A percentile compares a stretch with the other conserved stretches of the same genome.
These are phyloP conservation scores for Mola mola DNA, from an alignment of 2,113 vertebrate species.

Conservation along the genomic window DNA sequence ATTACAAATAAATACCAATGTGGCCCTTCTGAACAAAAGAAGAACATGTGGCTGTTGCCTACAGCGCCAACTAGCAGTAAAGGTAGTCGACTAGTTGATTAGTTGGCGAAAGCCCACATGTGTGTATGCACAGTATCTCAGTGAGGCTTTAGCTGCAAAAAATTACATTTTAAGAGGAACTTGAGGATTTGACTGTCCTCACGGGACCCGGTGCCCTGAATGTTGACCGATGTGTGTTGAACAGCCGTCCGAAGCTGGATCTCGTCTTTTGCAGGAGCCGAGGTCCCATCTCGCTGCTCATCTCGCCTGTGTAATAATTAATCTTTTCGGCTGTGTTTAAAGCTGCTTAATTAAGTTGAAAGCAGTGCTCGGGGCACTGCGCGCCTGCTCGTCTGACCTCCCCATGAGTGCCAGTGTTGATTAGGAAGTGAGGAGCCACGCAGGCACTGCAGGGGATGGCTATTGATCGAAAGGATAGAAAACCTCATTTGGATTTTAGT, in stretches of 20 bases:
- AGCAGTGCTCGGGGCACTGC: constrained; percentile 74
- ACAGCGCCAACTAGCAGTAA: too few relatives aligned
- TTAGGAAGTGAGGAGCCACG: constrained; percentile 77
- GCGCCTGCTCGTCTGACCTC: constrained; percentile 76
- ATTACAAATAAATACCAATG: too few relatives aligned
- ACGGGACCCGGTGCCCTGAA: constrained; percentile 21
- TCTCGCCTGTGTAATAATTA: constrained; percentile 79
- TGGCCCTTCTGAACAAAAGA: too few relatives aligned
- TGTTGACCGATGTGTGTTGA: constrained; percentile 55
- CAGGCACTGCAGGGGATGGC: constrained; percentile 70
- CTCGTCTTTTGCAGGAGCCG: constrained; percentile 29
- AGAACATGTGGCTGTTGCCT: too few relatives aligned
- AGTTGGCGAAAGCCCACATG: too few relatives aligned
- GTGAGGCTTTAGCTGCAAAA: neutral
- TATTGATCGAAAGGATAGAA: constrained; percentile 74
- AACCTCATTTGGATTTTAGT: constrained; percentile 64
- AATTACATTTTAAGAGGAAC: constrained; percentile 23
- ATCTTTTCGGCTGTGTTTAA: constrained; percentile 80
- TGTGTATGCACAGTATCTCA: neutral
- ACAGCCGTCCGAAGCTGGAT: constrained; percentile 42
- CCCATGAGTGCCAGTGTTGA: constrained; percentile 80
- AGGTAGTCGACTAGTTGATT: too few relatives aligned
- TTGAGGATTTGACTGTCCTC: constrained; percentile 49
- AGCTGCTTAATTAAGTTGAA: constrained; percentile 85
- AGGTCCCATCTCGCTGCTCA: constrained; percentile 69